Conservation (phyloP, 2,797 vertebrate genomes). For the Hyperoplus lanceolatus region DNA sequence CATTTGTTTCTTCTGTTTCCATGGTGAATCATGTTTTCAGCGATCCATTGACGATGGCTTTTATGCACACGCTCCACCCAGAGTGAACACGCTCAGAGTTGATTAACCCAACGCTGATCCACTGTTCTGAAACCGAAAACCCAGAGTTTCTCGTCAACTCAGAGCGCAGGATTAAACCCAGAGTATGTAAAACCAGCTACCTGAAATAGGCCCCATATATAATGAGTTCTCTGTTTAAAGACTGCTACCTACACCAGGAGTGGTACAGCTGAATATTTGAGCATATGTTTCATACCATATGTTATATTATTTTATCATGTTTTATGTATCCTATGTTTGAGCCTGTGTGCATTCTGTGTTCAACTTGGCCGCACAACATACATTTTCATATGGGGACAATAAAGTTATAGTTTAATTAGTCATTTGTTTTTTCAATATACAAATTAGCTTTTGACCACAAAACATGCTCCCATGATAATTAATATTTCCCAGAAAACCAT, state of each 20-base stretch:
- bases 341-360: not conserved
- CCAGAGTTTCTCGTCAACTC: no score
- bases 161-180: no score
- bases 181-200: no score
- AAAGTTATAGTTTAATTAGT: not conserved
- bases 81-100: no score
- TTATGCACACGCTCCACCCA: no score
- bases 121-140: no score
- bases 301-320: not conserved
- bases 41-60: no score
- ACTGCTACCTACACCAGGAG: not conserved
- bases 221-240: not conserved
- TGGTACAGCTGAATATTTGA: not conserved
- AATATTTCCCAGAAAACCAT: slow-evolving; percentile 3
- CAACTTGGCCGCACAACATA: not conserved
- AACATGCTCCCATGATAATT: not conserved
- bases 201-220: no score
- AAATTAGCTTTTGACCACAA: slow-evolving; percentile 18
- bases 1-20: no score
- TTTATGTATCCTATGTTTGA: not conserved
- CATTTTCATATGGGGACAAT: not conserved
- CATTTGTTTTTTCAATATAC: slow-evolving; percentile 3
- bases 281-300: not conserved
- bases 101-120: no score
- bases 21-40: no score